phyloP scores from a whole-genome alignment of 2,113 vertebrate genomes.

The Mormoops blainvillei region DNA sequence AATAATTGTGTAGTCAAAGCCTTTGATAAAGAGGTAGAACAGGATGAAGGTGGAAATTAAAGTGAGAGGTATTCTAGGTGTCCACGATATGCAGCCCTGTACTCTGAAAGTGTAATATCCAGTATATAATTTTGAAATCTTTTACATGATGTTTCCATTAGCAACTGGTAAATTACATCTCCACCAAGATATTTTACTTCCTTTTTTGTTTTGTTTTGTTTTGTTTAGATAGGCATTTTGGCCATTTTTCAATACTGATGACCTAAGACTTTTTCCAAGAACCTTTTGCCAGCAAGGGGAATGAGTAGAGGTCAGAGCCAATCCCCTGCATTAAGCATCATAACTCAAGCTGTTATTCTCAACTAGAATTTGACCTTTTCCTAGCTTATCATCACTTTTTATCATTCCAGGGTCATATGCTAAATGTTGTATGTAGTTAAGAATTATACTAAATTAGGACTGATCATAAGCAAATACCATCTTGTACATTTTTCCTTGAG shows the following conservation, averaged over 20 bases:
- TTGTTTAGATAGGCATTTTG: constrained; percentile 38
- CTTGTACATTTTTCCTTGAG: background rate
- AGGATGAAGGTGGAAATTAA: background rate
- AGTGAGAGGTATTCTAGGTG: background rate
- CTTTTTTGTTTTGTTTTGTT: background rate
- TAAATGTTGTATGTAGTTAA: background rate
- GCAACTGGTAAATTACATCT: constrained; percentile 41
- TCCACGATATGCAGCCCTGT: background rate
- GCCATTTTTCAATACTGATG: constrained; percentile 35
- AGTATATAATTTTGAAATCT: background rate
- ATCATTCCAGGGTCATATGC: background rate
- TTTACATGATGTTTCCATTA: constrained; percentile 48
- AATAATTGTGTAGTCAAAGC: background rate
- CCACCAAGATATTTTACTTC: constrained; percentile 9
- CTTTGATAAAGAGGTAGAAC: background rate
- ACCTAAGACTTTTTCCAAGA: background rate
- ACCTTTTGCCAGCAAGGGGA: background rate
- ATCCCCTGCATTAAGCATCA: background rate
- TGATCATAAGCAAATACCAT: background rate
- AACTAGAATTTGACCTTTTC: constrained; percentile 11
- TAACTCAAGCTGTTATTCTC: constrained; percentile 27
- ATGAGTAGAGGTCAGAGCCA: background rate
- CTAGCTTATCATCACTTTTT: background rate
- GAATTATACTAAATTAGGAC: background rate
- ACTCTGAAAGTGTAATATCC: background rate